Evolutionary conservation across 2,113 vertebrate genomes (phyloP).

Genomic region (Dissostichus mawsoni): DNA sequence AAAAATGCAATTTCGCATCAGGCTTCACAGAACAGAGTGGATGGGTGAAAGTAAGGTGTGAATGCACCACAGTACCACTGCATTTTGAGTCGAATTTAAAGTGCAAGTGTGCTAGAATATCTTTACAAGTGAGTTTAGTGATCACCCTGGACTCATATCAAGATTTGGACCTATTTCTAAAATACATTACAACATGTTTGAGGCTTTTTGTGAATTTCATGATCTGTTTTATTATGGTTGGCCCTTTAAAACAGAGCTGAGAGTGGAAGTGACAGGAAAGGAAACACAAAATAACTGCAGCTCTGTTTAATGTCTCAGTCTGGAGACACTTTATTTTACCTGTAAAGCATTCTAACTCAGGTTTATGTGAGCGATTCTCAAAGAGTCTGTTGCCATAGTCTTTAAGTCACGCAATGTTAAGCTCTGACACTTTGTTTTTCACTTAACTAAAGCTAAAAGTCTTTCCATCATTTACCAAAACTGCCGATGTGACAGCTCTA

Average conservation of each 20-base stretch:
- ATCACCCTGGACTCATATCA: not conserved
- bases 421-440: constrained; percentile 23
- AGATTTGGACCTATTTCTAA: not conserved
- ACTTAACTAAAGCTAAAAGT: constrained; percentile 29
- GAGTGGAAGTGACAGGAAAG: not conserved
- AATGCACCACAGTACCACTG: not conserved
- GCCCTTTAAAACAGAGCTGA: constrained; percentile 4
- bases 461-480: constrained; percentile 42
- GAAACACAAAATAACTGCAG: not conserved
- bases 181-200: not conserved
- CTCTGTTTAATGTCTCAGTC: not conserved
- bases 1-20: constrained; percentile 1
- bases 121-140: not conserved
- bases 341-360: constrained; percentile 13
- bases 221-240: not conserved
- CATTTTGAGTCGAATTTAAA: not conserved
- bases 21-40: not conserved
- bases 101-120: not conserved
- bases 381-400: not conserved
- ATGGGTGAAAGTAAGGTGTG: not conserved
- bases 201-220: not conserved
- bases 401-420: constrained; percentile 8
- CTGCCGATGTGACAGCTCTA: not conserved
- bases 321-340: constrained; percentile 16
- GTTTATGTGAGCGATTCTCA: constrained; percentile 24